Evolutionary conservation across 2,888 invertebrate genomes (phyloP).

Genomic region (Norana najaformis): DNA sequence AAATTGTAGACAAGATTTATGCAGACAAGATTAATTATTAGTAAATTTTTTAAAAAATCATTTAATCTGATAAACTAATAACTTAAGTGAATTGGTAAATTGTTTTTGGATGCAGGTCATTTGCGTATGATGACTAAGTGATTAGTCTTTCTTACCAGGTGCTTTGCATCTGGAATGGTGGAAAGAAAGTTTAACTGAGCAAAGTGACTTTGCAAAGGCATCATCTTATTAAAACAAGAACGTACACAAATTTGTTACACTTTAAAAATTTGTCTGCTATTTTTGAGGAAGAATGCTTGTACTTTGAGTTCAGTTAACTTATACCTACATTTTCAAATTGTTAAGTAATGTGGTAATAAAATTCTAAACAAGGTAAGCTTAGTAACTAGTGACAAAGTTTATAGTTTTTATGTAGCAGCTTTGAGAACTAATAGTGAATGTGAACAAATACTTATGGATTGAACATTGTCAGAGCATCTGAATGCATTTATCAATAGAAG

Average conservation of each 20-base stretch:
- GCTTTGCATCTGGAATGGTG: background rate
- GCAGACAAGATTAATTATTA: background rate
- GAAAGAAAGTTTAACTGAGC: slow-evolving; percentile 5
- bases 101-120: background rate
- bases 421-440: too few relatives aligned
- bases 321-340: too few relatives aligned
- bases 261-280: background rate
- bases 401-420: background rate
- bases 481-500: background rate
- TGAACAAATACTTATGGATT: too few relatives aligned
- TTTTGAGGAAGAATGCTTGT: background rate
- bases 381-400: too few relatives aligned
- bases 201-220: background rate
- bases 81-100: background rate
- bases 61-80: background rate
- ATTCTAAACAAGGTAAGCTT: too few relatives aligned
- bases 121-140: background rate
- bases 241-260: background rate
- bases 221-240: background rate
- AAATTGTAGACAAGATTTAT: background rate
- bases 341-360: background rate
- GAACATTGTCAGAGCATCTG: too few relatives aligned
- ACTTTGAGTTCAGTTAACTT: too few relatives aligned
- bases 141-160: background rate
- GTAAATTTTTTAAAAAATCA: background rate